These are phyloP conservation scores for Acronicta aceris DNA, from an alignment of 2,888 invertebrate genomes.

Conservation along the genomic window DNA sequence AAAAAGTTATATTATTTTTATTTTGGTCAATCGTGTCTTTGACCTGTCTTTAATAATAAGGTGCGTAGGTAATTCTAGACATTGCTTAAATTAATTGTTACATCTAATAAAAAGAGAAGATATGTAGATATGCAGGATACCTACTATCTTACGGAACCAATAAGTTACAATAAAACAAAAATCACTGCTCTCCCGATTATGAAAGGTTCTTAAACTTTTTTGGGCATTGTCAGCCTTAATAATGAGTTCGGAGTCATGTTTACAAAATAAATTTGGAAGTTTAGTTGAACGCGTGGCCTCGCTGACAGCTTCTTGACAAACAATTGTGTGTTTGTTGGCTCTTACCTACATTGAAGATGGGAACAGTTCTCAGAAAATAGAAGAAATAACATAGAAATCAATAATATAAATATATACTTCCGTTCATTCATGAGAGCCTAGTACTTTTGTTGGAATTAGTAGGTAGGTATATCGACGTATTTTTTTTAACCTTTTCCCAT, in stretches of 20 bases:
- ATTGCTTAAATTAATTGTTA: too few species aligned
- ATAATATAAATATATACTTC: slow-evolving; percentile 27
- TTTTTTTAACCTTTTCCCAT: too few species aligned
- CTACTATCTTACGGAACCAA: slow-evolving; percentile 34
- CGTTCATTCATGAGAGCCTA: slow-evolving; percentile 5
- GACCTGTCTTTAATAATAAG: too few species aligned
- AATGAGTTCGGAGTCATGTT: slow-evolving; percentile 51
- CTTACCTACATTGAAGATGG: slow-evolving; percentile 37
- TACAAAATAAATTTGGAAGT: slow-evolving; percentile 56
- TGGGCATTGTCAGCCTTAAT: slow-evolving; percentile 47
- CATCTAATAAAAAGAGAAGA: too few species aligned
- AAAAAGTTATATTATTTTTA: too few species aligned
- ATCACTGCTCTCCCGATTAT: slow-evolving; percentile 34
- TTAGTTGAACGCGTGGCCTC: slow-evolving; percentile 16
- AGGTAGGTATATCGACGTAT: too few species aligned
- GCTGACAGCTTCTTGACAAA: slow-evolving; percentile 46
- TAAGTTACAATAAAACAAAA: slow-evolving; percentile 27
- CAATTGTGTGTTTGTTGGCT: slow-evolving; percentile 37
- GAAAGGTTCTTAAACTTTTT: slow-evolving; percentile 45
- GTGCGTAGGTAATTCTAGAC: too few species aligned
- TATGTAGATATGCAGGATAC: too few species aligned
- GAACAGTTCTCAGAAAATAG: slow-evolving; percentile 22
- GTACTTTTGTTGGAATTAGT: too few species aligned
- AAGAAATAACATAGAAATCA: slow-evolving; percentile 14
- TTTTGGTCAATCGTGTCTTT: too few species aligned